Evolutionary conservation across 2,797 vertebrate genomes (phyloP).

Genomic region (Parauchenoglanis punctatus): DNA sequence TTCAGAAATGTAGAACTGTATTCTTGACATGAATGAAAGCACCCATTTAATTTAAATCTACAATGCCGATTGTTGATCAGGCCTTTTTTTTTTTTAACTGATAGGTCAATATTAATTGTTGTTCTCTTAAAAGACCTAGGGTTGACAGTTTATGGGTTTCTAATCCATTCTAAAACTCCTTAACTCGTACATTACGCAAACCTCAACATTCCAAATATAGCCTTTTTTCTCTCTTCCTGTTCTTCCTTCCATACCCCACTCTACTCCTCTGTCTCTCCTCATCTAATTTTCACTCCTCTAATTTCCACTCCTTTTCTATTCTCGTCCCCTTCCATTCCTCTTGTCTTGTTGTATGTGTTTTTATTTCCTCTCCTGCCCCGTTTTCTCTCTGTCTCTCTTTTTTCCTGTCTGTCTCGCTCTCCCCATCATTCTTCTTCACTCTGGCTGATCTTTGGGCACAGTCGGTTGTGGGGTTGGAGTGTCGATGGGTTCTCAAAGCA

Average conservation of each 20-base stretch:
- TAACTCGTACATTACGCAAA: constrained; percentile 63
- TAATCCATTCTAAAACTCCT: constrained; percentile 64
- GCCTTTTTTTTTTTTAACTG: neutral
- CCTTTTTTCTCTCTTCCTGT: constrained; percentile 72
- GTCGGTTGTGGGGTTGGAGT: constrained; percentile 98
- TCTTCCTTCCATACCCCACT: constrained; percentile 16
- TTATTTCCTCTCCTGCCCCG: constrained; percentile 59
- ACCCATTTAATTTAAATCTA: neutral
- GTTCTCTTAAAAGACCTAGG: neutral
- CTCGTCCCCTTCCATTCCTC: constrained; percentile 27
- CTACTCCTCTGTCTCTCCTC: neutral
- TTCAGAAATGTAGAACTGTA: constrained; percentile 15
- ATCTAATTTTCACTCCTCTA: neutral
- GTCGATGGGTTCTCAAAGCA: constrained; percentile 94
- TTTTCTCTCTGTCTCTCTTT: constrained; percentile 51
- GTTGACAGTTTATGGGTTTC: constrained; percentile 67
- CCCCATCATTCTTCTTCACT: constrained; percentile 63
- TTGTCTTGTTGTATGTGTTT: constrained; percentile 61
- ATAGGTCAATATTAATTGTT: neutral
- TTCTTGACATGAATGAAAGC: neutral
- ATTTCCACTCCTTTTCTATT: constrained; percentile 42
- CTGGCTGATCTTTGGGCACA: constrained; percentile 79
- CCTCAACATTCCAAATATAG: constrained; percentile 77
- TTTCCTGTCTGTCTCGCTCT: constrained; percentile 59
- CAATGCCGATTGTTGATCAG: neutral